Evolutionary conservation across 2,797 vertebrate species (phyloP).

Genomic region (Rousettus madagascariensis): DNA sequence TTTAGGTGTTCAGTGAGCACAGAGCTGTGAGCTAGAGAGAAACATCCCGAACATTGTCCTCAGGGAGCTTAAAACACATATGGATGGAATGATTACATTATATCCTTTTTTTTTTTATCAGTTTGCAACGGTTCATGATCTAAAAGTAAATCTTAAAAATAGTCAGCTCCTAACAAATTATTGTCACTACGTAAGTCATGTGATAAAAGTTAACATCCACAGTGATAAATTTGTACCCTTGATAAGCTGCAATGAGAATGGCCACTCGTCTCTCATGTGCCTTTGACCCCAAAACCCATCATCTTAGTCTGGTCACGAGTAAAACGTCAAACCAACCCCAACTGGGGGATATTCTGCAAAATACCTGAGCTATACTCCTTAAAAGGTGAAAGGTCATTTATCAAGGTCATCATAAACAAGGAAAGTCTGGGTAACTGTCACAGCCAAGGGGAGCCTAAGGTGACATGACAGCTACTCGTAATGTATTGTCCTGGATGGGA

Average conservation of each 20-base stretch:
- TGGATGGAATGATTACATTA: neutral
- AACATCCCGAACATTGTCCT: neutral
- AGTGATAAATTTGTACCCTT: no score
- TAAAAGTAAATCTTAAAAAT: neutral
- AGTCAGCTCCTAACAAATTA: neutral
- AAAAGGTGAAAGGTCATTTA: neutral
- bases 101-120: neutral
- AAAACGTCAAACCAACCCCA: neutral
- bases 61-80: neutral
- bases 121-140: neutral
- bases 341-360: neutral
- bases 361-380: neutral
- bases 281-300: neutral
- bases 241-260: accelerated
- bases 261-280: accelerated
- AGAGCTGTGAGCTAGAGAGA: neutral
- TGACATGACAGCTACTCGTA: accelerated
- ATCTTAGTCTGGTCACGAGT: neutral
- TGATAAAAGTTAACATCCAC: neutral
- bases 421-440: neutral
- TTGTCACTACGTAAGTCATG: neutral
- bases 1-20: neutral
- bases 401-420: neutral
- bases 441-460: neutral
- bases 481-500: neutral